phyloP scores from a whole-genome alignment of 2,113 vertebrate species.

The Phyllostomus discolor region DNA sequence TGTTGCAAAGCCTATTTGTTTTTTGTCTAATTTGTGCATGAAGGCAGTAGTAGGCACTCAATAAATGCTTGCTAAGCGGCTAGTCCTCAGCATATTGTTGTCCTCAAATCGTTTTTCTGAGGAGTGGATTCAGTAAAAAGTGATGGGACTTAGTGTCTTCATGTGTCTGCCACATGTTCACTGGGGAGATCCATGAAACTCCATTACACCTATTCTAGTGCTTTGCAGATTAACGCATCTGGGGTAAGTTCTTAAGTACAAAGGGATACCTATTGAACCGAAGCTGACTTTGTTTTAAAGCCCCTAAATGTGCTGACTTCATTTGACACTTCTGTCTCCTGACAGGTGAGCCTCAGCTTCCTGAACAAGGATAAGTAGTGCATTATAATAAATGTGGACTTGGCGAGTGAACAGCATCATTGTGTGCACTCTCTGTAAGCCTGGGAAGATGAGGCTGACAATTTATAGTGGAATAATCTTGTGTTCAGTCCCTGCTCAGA shows the following conservation, averaged over 20 bases:
- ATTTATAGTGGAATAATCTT: slow-evolving; percentile 33
- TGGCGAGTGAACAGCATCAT: background rate
- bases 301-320: background rate
- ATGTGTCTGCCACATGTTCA: background rate
- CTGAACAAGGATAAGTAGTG: background rate
- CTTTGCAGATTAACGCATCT: background rate
- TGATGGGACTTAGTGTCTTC: background rate
- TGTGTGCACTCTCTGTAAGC: background rate
- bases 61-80: background rate
- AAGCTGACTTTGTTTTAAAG: background rate
- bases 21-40: background rate
- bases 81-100: background rate
- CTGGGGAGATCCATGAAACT: background rate
- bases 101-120: background rate
- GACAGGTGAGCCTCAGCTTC: background rate
- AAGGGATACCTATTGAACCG: background rate
- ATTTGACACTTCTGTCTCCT: background rate
- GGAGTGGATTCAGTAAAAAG: background rate
- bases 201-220: background rate
- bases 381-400: background rate
- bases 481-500: slow-evolving; percentile 1
- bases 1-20: background rate
- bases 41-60: background rate
- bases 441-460: background rate
- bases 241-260: background rate